A percentile compares a stretch with the other conserved stretches of the same genome.
Conservation (phyloP, 2,113 vertebrate genomes). For the Loxodonta africana region DNA sequence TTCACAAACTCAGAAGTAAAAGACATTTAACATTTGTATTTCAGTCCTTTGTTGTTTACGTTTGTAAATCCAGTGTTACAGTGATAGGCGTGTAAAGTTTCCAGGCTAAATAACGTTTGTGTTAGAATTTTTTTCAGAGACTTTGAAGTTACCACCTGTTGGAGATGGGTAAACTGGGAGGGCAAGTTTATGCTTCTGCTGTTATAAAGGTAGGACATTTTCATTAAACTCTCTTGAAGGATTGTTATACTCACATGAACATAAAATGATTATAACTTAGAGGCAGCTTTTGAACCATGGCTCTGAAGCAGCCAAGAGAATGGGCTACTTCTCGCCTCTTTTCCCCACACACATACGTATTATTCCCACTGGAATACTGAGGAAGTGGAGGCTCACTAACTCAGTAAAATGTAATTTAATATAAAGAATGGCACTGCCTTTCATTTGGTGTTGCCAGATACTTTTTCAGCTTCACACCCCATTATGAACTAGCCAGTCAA, state of each 20-base stretch:
- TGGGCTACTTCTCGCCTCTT: not conserved
- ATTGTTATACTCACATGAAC: not conserved
- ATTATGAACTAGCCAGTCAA: not conserved
- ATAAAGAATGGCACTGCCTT: not conserved
- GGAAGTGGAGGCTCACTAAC: not conserved
- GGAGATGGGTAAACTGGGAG: not conserved
- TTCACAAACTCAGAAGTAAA: conserved; percentile 48
- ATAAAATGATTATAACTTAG: conserved; percentile 11
- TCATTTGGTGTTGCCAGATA: not conserved
- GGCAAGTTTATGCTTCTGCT: not conserved
- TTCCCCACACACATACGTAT: not conserved
- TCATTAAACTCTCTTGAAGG: not conserved
- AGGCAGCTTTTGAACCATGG: not conserved
- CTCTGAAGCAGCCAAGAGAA: conserved; percentile 6
- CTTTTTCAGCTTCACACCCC: not conserved
- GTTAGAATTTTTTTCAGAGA: not conserved
- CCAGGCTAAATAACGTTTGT: not conserved
- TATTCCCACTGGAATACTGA: not conserved
- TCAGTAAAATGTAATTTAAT: not conserved
- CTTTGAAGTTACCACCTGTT: conserved; percentile 26
- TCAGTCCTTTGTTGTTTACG: conserved; percentile 21
- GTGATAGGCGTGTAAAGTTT: not conserved
- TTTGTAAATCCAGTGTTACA: conserved; percentile 47
- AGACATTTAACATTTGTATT: not conserved
- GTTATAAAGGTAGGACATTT: not conserved